These are phyloP conservation scores for Dolichomitus sp. DNA, from an alignment of 2,888 invertebrate genomes.

Conservation along the genomic window DNA sequence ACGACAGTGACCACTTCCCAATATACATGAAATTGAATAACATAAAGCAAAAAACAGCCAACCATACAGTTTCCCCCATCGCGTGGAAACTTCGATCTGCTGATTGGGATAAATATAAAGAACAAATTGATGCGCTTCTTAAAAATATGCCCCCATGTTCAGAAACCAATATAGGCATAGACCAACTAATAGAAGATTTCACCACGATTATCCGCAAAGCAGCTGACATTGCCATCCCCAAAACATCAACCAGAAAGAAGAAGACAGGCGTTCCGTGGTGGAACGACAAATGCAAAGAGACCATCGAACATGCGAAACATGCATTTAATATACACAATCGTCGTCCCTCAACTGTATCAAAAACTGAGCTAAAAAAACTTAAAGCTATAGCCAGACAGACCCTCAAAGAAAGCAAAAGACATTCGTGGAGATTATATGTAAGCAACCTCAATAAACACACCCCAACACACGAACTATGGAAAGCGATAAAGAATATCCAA, in stretches of 20 bases:
- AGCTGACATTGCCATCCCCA: constrained; percentile 14
- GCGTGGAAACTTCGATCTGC: too few species aligned
- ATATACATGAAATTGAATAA: not conserved
- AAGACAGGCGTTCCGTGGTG: constrained; percentile 60
- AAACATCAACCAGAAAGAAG: not conserved
- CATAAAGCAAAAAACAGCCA: too few species aligned
- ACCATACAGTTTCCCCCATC: too few species aligned
- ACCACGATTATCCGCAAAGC: constrained; percentile 3
- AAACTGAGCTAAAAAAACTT: constrained; percentile 59
- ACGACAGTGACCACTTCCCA: constrained; percentile 15
- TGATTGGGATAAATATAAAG: too few species aligned
- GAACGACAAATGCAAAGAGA: constrained; percentile 59
- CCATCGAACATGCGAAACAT: constrained; percentile 44
- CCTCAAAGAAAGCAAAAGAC: constrained; percentile 58
- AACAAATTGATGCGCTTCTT: not conserved
- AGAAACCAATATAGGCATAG: too few species aligned
- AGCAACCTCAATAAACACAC: not conserved
- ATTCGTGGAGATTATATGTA: constrained; percentile 53
- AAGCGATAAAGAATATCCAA: constrained; percentile 2
- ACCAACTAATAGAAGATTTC: not conserved
- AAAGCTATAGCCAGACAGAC: constrained; percentile 60
- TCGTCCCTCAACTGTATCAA: constrained; percentile 51
- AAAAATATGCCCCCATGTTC: too few species aligned
- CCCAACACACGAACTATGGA: constrained; percentile 4
- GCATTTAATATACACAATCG: constrained; percentile 60